Conservation (phyloP, 2,888 invertebrate genomes). For the Pristionchus exspectatus region DNA sequence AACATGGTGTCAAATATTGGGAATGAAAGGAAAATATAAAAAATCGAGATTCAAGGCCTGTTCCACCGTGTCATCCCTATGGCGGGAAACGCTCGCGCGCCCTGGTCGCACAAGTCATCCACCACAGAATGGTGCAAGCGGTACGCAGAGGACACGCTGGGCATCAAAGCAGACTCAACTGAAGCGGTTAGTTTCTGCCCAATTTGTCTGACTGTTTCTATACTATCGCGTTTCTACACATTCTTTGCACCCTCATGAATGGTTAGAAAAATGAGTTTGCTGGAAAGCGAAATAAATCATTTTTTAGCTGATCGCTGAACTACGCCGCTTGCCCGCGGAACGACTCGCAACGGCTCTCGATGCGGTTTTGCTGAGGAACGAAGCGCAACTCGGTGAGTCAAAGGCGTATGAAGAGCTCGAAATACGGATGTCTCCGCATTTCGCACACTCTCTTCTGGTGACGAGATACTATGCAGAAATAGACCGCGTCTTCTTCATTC, state of each 20-base stretch:
- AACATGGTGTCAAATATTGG: no score
- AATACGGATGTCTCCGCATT: no score
- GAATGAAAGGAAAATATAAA: no score
- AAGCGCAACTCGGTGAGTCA: neutral
- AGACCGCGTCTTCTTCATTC: no score
- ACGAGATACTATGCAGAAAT: no score
- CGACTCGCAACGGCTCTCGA: neutral
- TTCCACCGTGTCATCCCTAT: neutral
- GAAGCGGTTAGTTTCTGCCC: neutral
- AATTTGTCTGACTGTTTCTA: no score
- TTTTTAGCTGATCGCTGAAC: neutral
- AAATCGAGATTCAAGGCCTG: neutral
- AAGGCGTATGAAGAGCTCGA: no score
- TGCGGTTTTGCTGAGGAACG: neutral
- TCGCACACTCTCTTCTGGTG: no score
- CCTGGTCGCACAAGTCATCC: neutral
- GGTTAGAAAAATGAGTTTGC: no score
- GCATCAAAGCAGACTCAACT: neutral
- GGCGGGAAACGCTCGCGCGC: neutral
- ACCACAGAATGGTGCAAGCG: neutral
- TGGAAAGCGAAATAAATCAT: neutral
- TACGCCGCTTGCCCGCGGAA: neutral
- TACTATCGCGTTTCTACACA: no score
- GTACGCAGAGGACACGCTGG: neutral
- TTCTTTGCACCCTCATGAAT: no score